A percentile compares a stretch with the other conserved stretches of the same genome.
phyloP scores from a whole-genome alignment of 2,797 vertebrate species.

The Halcyon leucocephala region DNA sequence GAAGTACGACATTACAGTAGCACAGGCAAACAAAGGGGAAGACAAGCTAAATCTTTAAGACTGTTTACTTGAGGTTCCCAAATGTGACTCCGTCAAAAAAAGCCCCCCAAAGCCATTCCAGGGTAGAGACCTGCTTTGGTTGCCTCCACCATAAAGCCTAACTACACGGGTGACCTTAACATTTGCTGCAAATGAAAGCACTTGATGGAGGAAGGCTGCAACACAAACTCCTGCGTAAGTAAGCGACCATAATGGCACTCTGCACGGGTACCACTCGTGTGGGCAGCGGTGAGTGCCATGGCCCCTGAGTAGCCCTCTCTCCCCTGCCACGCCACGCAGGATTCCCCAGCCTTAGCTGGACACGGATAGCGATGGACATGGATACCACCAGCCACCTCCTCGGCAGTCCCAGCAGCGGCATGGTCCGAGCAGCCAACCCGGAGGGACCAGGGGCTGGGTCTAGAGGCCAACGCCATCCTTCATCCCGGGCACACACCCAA shows the following conservation, averaged over 20 bases:
- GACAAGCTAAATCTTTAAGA: neutral
- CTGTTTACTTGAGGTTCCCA: neutral
- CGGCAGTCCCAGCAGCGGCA: fast-evolving
- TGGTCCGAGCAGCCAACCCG: fast-evolving
- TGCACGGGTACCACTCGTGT: fast-evolving
- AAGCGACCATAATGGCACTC: fast-evolving
- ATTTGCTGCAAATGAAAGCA: neutral
- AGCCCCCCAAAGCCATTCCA: neutral
- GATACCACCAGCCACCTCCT: neutral
- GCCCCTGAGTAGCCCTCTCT: fast-evolving
- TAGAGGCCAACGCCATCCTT: neutral
- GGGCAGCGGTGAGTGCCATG: fast-evolving
- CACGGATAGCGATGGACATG: neutral
- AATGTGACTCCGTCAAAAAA: neutral
- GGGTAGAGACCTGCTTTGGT: neutral
- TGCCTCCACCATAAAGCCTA: neutral
- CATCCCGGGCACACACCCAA: neutral
- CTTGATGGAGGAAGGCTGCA: neutral
- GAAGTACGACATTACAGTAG: neutral
- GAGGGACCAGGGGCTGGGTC: neutral
- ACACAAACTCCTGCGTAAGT: fast-evolving
- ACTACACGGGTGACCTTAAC: neutral
- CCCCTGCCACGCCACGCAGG: neutral
- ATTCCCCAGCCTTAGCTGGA: too few relatives aligned
- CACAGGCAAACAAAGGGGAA: neutral